Conservation (phyloP, 2,888 invertebrate genomes). For the Coremacera marginata region DNA sequence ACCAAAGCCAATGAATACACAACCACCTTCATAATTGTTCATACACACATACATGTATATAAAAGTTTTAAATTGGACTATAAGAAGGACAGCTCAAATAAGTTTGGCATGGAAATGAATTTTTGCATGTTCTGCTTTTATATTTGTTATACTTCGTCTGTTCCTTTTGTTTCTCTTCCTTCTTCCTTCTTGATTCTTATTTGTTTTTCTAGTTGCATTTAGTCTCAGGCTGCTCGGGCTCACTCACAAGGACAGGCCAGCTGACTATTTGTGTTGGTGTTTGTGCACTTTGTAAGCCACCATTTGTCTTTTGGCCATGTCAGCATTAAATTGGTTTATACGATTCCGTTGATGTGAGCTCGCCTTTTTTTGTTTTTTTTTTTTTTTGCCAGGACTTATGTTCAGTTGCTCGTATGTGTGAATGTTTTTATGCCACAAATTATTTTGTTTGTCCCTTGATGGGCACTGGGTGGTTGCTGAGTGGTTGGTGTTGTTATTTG, state of each 20-base stretch:
- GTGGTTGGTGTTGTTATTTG: not conserved
- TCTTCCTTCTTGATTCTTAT: not conserved
- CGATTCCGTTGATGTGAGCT: conserved; percentile 28
- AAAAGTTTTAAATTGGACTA: too few species aligned
- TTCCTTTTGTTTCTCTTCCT: not conserved
- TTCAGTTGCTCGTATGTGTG: too few species aligned
- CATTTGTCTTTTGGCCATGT: conserved; percentile 37
- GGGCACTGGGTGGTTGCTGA: too few species aligned
- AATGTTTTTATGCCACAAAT: too few species aligned
- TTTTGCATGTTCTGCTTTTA: too few species aligned
- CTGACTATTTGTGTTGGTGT: not conserved
- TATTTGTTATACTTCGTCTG: too few species aligned
- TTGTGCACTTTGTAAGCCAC: conserved; percentile 12
- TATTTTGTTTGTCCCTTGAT: too few species aligned
- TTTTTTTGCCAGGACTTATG: not conserved
- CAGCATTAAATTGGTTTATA: conserved; percentile 37
- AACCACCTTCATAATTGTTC: too few species aligned
- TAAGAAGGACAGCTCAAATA: too few species aligned
- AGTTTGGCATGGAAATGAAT: too few species aligned
- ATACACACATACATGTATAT: too few species aligned
- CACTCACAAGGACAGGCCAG: not conserved
- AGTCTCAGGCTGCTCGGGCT: not conserved
- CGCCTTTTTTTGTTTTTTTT: not conserved
- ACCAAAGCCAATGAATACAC: too few species aligned
- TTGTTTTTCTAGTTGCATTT: not conserved